phyloP scores from a whole-genome alignment of 2,113 vertebrate species.

The Oryzias melastigma region DNA sequence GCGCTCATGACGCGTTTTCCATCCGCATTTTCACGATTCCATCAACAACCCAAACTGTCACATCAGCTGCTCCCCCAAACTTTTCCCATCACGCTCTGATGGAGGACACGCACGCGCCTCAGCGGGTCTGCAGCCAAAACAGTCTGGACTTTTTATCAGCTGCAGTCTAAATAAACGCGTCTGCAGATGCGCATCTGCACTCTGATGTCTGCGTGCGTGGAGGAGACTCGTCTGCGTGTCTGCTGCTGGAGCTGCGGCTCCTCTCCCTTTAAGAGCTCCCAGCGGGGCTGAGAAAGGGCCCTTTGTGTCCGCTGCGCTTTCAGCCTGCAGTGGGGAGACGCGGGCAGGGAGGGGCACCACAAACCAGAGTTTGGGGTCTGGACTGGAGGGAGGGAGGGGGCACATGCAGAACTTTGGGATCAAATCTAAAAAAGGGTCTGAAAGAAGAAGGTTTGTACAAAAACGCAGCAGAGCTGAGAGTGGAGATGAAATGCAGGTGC shows the following conservation, averaged over 20 bases:
- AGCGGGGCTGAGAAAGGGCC: constrained; percentile 76
- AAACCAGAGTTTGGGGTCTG: constrained; percentile 50
- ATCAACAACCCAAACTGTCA: no score
- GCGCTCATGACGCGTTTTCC: constrained; percentile 51
- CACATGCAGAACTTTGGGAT: not conserved
- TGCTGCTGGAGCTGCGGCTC: constrained; percentile 15
- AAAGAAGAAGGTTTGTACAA: no score
- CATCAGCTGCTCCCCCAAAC: no score
- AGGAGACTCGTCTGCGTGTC: no score
- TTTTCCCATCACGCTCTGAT: no score
- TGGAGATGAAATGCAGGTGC: no score
- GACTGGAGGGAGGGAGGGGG: constrained; percentile 39
- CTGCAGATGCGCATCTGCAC: constrained; percentile 28
- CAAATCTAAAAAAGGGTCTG: no score
- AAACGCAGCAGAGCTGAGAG: no score
- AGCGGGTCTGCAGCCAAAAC: constrained; percentile 12
- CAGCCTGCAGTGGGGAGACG: constrained; percentile 50
- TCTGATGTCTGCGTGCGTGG: not conserved
- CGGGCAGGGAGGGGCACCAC: constrained; percentile 60
- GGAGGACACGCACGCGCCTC: no score
- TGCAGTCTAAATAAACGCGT: constrained; percentile 45
- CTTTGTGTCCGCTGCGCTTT: constrained; percentile 75
- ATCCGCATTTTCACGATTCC: no score
- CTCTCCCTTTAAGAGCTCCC: constrained; percentile 69
- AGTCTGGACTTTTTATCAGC: constrained; percentile 17